These are phyloP conservation scores for Panopea generosa DNA, from an alignment of 2,888 invertebrate species.

Conservation along the genomic window DNA sequence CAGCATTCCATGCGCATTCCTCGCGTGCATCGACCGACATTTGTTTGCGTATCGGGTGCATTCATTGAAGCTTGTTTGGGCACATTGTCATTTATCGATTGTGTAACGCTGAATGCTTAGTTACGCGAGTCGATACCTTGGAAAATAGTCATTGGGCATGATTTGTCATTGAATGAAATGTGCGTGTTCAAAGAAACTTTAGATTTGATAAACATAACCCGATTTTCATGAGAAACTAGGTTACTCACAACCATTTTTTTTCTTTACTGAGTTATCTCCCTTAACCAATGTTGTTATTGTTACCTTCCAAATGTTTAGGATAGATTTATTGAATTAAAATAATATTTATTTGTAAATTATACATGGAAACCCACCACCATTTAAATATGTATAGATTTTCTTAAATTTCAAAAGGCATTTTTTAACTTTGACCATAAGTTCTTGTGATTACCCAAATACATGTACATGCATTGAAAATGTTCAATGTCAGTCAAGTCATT, in stretches of 20 bases:
- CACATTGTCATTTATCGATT: conserved; percentile 45
- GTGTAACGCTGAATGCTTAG: conserved; percentile 30
- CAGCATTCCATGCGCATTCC: conserved; percentile 42
- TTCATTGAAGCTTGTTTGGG: conserved; percentile 39
- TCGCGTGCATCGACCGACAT: conserved; percentile 54
- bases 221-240: conserved; percentile 34
- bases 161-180: conserved; percentile 13
- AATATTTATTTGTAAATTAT: no score
- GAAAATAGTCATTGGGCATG: conserved; percentile 21
- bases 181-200: conserved; percentile 33
- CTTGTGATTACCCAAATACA: no score
- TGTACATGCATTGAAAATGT: no score
- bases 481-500: no score
- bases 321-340: no score
- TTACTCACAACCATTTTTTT: conserved; percentile 15
- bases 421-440: no score
- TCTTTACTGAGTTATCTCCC: no score
- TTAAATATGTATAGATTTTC: no score
- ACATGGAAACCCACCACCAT: no score
- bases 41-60: conserved; percentile 30
- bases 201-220: conserved; percentile 17
- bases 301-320: no score
- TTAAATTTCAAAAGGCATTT: no score
- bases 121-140: conserved; percentile 19
- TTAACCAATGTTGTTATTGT: no score